A percentile compares a stretch with the other conserved stretches of the same genome.
Conservation (phyloP, 2,113 vertebrate species). For the Anseranas semipalmata region DNA sequence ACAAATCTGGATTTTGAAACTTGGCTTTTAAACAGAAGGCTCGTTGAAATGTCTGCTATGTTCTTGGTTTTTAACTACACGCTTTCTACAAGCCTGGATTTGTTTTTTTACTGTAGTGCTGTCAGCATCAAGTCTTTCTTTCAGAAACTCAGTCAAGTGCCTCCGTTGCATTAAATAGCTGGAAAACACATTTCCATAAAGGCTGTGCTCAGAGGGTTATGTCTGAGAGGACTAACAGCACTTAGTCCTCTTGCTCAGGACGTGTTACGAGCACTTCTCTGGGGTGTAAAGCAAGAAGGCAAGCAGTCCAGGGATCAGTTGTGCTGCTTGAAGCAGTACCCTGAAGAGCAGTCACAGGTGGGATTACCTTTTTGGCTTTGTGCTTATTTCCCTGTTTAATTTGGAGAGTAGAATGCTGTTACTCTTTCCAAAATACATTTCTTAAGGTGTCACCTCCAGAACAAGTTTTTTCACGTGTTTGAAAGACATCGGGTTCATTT, state of each 20-base stretch:
- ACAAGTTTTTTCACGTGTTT: rapidly evolving
- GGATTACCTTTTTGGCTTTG: background rate
- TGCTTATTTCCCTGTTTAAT: background rate
- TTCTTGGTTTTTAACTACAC: background rate
- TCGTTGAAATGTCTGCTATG: background rate
- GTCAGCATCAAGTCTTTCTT: background rate
- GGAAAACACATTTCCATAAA: background rate
- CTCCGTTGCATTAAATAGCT: background rate
- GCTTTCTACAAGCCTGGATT: background rate
- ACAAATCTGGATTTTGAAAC: background rate
- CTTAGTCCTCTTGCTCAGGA: background rate
- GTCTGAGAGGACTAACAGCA: background rate
- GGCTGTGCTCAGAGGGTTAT: background rate
- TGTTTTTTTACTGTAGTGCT: background rate
- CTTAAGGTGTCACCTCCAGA: background rate
- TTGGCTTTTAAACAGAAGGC: background rate
- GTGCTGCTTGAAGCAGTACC: background rate
- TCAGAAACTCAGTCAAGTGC: background rate
- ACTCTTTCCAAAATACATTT: background rate
- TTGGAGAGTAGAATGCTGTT: background rate
- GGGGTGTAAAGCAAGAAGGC: background rate
- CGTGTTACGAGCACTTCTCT: background rate
- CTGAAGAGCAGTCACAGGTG: background rate
- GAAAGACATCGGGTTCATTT: background rate
- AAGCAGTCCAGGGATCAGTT: background rate